A percentile compares a stretch with the other conserved stretches of the same genome.
Evolutionary conservation across 2,797 vertebrate species (phyloP).

Genomic region (Euthynnus affinis): DNA sequence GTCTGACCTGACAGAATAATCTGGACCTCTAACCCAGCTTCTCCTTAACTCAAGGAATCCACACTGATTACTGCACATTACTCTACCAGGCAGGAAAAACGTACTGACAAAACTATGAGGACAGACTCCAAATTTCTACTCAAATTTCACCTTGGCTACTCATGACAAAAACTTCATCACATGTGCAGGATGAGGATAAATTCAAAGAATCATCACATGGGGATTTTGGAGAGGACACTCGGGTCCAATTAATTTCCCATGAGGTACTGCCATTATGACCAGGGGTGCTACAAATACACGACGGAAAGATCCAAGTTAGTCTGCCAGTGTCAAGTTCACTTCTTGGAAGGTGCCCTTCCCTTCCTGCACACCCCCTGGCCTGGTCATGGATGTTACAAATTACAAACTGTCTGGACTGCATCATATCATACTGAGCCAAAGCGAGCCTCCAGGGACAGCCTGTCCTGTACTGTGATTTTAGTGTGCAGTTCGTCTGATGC

Average conservation of each 20-base stretch:
- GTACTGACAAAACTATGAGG: background rate
- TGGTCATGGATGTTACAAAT: conserved; percentile 41
- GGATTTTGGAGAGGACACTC: conserved; percentile 42
- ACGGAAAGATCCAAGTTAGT: conserved; percentile 29
- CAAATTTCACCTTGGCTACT: conserved; percentile 18
- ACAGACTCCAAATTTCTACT: background rate
- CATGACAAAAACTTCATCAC: conserved; percentile 5
- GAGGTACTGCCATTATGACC: background rate
- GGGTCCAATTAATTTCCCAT: conserved; percentile 8
- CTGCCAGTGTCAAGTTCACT: conserved; percentile 64
- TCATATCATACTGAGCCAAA: conserved; percentile 40
- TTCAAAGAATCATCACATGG: conserved; percentile 29
- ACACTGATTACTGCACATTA: conserved; percentile 25
- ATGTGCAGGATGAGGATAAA: conserved; percentile 14
- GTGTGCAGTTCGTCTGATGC: background rate
- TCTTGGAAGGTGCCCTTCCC: conserved; percentile 64
- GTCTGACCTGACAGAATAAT: conserved; percentile 35
- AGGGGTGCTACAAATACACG: conserved; percentile 27
- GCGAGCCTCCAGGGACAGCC: conserved; percentile 48
- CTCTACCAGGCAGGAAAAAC: background rate
- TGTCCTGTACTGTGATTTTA: conserved; percentile 40
- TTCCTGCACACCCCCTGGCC: background rate
- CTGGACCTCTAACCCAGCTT: conserved; percentile 19
- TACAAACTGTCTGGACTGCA: conserved; percentile 45
- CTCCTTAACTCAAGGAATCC: conserved; percentile 8